A percentile compares a stretch with the other conserved stretches of the same genome.
Evolutionary conservation across 2,888 invertebrate genomes (phyloP).

Genomic region (Minunthozetes semirufus): DNA sequence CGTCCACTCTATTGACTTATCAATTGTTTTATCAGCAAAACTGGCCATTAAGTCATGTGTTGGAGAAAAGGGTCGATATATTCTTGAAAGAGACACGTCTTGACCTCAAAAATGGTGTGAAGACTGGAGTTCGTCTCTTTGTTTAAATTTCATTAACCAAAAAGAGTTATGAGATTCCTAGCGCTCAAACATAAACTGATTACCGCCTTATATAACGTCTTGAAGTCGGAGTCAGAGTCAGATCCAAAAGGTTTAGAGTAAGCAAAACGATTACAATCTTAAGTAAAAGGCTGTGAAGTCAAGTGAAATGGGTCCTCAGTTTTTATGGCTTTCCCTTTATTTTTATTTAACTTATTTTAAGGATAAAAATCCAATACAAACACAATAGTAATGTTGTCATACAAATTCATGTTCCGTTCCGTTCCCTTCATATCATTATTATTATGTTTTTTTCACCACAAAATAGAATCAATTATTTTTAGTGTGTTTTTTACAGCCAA

Average conservation of each 20-base stretch:
- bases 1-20: neutral
- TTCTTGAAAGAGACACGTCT: neutral
- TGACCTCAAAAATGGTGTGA: neutral
- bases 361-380: neutral
- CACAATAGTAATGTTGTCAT: neutral
- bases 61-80: neutral
- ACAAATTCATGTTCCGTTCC: too few species aligned
- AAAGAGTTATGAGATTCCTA: neutral
- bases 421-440: too few species aligned
- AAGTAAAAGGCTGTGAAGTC: neutral
- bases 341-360: too few species aligned
- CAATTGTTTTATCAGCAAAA: neutral
- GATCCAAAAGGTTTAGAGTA: neutral
- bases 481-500: too few species aligned
- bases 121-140: neutral
- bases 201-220: neutral
- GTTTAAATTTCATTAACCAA: conserved; percentile 6
- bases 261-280: neutral
- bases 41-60: too few species aligned
- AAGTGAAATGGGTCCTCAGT: neutral
- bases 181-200: neutral
- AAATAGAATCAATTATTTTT: too few species aligned
- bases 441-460: too few species aligned
- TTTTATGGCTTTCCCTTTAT: too few species aligned
- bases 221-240: neutral